A percentile compares a stretch with the other conserved stretches of the same genome.
Evolutionary conservation across 2,797 vertebrate genomes (phyloP).

Genomic region (Anguilla megastoma): DNA sequence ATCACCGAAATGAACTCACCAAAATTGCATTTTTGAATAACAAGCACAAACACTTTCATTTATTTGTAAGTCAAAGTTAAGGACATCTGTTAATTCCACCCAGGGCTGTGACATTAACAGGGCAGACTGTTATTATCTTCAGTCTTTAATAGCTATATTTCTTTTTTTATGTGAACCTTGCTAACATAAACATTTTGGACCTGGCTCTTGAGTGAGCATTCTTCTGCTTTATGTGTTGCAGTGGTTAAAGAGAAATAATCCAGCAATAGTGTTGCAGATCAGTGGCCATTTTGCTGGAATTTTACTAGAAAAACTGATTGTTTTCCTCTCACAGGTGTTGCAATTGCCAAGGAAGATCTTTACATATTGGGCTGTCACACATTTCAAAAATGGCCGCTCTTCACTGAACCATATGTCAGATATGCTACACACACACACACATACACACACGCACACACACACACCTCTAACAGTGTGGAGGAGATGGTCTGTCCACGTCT

Average conservation of each 20-base stretch:
- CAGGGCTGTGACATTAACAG: not conserved
- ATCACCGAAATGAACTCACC: not conserved
- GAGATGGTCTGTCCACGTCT: too few relatives aligned
- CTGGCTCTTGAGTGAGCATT: slow-evolving; percentile 55
- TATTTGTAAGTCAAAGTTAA: not conserved
- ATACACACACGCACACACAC: not conserved
- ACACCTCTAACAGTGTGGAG: too few relatives aligned
- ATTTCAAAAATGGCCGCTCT: too few relatives aligned
- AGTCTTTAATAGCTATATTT: not conserved
- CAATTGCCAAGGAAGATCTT: too few relatives aligned
- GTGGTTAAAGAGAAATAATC: slow-evolving; percentile 60
- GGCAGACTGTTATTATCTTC: not conserved
- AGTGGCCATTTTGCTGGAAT: not conserved
- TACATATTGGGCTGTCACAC: too few relatives aligned
- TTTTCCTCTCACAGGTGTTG: not conserved
- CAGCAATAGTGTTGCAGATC: slow-evolving; percentile 61
- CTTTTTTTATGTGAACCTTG: not conserved
- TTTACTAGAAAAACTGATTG: not conserved
- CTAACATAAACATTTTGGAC: slow-evolving; percentile 16
- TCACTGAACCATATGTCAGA: too few relatives aligned
- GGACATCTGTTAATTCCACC: slow-evolving; percentile 1
- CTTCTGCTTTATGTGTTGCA: slow-evolving; percentile 60
- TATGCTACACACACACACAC: not conserved
- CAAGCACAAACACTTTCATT: not conserved
- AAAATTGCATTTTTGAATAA: slow-evolving; percentile 4